phyloP scores from a whole-genome alignment of 2,113 vertebrate genomes.

The Pterocles burchelli region DNA sequence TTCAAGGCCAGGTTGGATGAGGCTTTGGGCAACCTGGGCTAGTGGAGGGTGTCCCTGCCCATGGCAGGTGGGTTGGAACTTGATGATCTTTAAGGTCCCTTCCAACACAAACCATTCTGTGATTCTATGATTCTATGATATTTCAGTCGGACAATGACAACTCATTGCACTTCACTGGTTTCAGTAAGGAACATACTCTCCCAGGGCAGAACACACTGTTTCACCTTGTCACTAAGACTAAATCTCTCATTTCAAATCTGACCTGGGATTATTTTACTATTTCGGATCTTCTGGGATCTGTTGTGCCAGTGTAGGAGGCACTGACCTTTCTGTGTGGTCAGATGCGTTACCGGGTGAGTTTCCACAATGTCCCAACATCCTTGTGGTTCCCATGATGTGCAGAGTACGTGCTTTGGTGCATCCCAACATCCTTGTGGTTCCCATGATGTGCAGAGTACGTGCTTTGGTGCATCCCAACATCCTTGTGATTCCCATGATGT shows the following conservation, averaged over 20 bases:
- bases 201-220: neutral
- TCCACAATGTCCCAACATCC: neutral
- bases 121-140: too few species aligned
- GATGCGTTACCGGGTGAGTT: neutral
- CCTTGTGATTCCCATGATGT: neutral
- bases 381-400: neutral
- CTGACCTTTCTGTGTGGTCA: too few species aligned
- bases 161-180: neutral
- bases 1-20: too few species aligned
- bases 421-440: neutral
- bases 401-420: neutral
- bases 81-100: too few species aligned
- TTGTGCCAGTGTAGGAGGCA: neutral
- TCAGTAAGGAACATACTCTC: neutral
- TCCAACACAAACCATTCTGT: too few species aligned
- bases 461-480: too few species aligned
- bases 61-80: too few species aligned
- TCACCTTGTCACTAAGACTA: neutral
- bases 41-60: too few species aligned
- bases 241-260: neutral
- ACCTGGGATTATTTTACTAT: neutral
- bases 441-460: too few species aligned
- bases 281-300: neutral
- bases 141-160: neutral
- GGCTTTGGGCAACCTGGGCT: too few species aligned